These are phyloP conservation scores for Bubo blakistoni DNA, from an alignment of 2,113 vertebrate species.

Conservation along the genomic window DNA sequence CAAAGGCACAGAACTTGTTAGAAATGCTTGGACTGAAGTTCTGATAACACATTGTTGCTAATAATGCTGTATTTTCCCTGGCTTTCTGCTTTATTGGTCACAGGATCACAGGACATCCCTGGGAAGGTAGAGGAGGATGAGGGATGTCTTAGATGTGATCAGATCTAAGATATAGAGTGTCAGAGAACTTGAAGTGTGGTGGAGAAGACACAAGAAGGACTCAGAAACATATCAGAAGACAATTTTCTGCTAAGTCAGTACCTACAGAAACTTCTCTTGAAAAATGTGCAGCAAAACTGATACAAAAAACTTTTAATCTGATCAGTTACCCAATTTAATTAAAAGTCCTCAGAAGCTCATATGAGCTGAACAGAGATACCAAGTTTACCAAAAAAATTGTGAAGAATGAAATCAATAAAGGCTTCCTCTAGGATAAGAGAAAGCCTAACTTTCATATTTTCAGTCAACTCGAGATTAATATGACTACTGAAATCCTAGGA, in stretches of 20 bases:
- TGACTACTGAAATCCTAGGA: not conserved
- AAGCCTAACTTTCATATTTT: not conserved
- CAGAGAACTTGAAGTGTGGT: not conserved
- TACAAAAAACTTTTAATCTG: not conserved
- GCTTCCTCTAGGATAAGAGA: not conserved
- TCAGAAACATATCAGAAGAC: not conserved
- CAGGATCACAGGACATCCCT: not conserved
- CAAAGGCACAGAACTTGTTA: slow-evolving; percentile 6
- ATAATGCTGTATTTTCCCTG: not conserved
- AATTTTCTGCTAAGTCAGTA: not conserved
- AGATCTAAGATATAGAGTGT: not conserved
- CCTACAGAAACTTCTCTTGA: not conserved
- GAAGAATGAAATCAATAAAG: not conserved
- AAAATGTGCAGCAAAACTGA: not conserved
- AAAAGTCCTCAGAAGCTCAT: not conserved
- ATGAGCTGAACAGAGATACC: not conserved
- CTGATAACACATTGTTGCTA: not conserved
- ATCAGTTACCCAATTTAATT: not conserved
- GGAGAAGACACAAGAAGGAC: not conserved
- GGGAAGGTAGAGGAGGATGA: not conserved
- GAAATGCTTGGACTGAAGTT: not conserved
- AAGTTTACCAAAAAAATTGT: not conserved
- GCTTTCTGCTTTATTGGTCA: not conserved
- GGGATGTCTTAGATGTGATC: not conserved
- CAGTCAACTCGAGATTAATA: not conserved